Percentiles rank a stretch among this genome's conserved stretches.
Evolutionary conservation across 2,888 invertebrate genomes (phyloP).

Genomic region (Galerucella nymphaeae): DNA sequence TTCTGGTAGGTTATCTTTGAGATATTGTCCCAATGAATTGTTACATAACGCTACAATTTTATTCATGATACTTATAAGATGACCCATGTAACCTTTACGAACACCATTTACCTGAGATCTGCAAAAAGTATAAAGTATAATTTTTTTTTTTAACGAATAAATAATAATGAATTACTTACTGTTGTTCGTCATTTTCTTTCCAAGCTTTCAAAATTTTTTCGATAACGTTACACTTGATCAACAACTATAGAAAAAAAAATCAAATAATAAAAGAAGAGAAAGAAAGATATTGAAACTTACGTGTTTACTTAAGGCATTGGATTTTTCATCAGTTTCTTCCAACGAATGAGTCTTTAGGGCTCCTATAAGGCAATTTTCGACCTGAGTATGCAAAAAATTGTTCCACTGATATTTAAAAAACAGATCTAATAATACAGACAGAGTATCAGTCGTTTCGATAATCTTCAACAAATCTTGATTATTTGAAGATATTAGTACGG

Average conservation of each 20-base stretch:
- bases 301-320: conserved; percentile 68
- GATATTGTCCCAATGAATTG: conserved; percentile 68
- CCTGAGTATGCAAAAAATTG: conserved; percentile 94
- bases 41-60: conserved; percentile 68
- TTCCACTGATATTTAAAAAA: conserved; percentile 93
- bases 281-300: conserved; percentile 60
- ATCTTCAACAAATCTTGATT: conserved; percentile 78
- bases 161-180: conserved; percentile 67
- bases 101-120: conserved; percentile 68
- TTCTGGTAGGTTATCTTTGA: conserved; percentile 67
- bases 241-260: conserved; percentile 58
- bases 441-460: conserved; percentile 68
- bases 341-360: conserved; percentile 68
- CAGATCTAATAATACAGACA: conserved; percentile 80
- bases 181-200: conserved; percentile 80
- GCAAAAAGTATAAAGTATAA: conserved; percentile 18
- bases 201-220: conserved; percentile 84
- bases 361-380: conserved; percentile 80
- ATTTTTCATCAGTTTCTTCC: conserved; percentile 59
- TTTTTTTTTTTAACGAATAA: background rate
- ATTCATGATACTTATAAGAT: conserved; percentile 72
- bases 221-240: conserved; percentile 81
- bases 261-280: conserved; percentile 30
- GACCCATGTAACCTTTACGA: conserved; percentile 75
- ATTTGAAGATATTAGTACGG: conserved; percentile 79